A percentile compares a stretch with the other conserved stretches of the same genome.
Conservation (phyloP, 2,797 vertebrate genomes). For the Psittacula echo region DNA sequence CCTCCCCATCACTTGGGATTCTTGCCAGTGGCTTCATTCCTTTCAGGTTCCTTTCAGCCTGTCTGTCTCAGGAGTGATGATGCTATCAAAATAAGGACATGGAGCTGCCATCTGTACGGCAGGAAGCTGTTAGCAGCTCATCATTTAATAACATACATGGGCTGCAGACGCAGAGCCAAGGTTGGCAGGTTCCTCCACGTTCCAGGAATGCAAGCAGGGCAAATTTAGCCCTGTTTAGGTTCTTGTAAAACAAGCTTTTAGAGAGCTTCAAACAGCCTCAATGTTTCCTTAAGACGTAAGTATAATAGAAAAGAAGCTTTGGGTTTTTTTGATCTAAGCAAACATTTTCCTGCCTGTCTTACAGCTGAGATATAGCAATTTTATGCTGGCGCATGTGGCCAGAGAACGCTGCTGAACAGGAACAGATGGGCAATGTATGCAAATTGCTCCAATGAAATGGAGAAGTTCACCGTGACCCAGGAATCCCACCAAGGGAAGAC, state of each 20-base stretch:
- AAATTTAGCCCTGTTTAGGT: not conserved
- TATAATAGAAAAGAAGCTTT: not conserved
- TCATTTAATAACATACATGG: not conserved
- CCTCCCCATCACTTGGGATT: conserved; percentile 2
- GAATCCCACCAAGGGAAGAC: not conserved
- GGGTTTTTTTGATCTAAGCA: not conserved
- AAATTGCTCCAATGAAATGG: not conserved
- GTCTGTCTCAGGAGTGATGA: not conserved
- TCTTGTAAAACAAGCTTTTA: not conserved
- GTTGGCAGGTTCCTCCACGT: not conserved
- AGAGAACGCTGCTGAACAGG: not conserved
- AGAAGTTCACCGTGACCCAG: not conserved
- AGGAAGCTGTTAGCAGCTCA: not conserved
- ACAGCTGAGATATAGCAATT: not conserved
- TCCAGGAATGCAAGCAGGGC: not conserved
- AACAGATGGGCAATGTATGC: conserved; percentile 42
- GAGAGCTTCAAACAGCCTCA: not conserved
- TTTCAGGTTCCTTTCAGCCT: conserved; percentile 4
- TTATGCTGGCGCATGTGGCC: not conserved
- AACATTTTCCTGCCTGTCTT: not conserved
- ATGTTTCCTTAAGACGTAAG: not conserved
- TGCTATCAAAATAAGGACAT: not conserved
- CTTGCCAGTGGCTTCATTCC: conserved; percentile 35
- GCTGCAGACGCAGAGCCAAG: not conserved
- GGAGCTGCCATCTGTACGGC: conserved; percentile 8